Base-by-base conservation (phyloP, 1,140 invertebrate genomes). In the Microplitis mediator region DNA sequence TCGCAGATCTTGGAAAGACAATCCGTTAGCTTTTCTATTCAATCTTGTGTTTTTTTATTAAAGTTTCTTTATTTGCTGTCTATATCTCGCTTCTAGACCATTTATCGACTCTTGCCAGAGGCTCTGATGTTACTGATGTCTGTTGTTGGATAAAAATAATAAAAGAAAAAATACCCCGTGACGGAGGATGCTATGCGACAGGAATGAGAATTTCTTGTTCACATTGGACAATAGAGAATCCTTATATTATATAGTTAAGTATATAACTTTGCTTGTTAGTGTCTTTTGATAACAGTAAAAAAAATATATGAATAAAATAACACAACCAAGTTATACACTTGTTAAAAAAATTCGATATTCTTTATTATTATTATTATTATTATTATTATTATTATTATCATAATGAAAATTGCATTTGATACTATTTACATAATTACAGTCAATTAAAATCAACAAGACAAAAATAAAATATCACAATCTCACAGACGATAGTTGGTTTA, bases 81-180 rank as follows among this genome's bases (percentile, higher is more conserved):
- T 63, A 16, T 63, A 31, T 62, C 60, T 63, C 14, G 34, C 61
- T 39, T 63, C n/a, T 32, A 63, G 69, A 71, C 69, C 69, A 61
- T 71, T 71, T 71, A 71, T 71, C 69, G 69, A 64, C 56, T 54
- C 56, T 58, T 58, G 56, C 31, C 56, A 58, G 56, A 16, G 56
- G 56, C 16, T 45, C 8, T 58, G 56, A 58, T 58, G 56, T 31
- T 31, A 58, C 56, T 58, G 56, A 23, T 58, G 56, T 51, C 23
- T 45, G 34, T 14, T 32, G 13, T 34, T 35, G 52, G 16, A 34
- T 16, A 9, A 45, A 52, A 52, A 52, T 11, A n/a, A 52, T 13
- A 66, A 51, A 66, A 56, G 16, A 51, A 39, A 56, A 8, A 58
- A 45, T 45, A 4, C 39, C 39, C 8, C 39, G 39, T 45, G 39